phyloP scores from a whole-genome alignment of 2,113 vertebrate species.

The Stercorarius parasiticus region DNA sequence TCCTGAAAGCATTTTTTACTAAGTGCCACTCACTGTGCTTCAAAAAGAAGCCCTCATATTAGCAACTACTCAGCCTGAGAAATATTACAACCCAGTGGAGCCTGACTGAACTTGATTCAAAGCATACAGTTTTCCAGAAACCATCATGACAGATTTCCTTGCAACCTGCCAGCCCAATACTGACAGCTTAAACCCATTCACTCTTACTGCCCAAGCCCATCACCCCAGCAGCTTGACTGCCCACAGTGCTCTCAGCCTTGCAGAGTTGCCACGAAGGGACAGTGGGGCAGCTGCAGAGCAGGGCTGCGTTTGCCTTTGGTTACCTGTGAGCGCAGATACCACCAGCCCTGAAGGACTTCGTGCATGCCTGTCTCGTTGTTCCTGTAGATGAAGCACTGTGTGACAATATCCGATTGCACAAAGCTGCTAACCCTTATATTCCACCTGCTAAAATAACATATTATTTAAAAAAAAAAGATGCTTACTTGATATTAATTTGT shows the following conservation, averaged over 20 bases:
- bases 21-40: neutral
- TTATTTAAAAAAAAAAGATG: neutral
- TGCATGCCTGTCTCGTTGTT: neutral
- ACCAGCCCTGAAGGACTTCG: no score
- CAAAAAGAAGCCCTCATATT: neutral
- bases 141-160: constrained; percentile 65
- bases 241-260: constrained; percentile 53
- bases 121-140: neutral
- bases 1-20: neutral
- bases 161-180: constrained; percentile 71
- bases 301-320: neutral
- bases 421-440: neutral
- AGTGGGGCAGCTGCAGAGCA: constrained; percentile 75
- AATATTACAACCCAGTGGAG: neutral
- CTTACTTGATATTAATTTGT: neutral
- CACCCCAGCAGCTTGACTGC: constrained; percentile 69
- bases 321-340: neutral
- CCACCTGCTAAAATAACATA: neutral
- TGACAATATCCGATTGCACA: neutral
- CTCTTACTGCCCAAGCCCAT: constrained; percentile 67
- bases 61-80: constrained; percentile 20
- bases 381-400: neutral
- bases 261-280: constrained; percentile 51
- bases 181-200: constrained; percentile 69
- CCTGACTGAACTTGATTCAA: constrained; percentile 12